Base-by-base conservation (phyloP, 64 coral and sea anemone species). In the Acropora yongei region DNA sequence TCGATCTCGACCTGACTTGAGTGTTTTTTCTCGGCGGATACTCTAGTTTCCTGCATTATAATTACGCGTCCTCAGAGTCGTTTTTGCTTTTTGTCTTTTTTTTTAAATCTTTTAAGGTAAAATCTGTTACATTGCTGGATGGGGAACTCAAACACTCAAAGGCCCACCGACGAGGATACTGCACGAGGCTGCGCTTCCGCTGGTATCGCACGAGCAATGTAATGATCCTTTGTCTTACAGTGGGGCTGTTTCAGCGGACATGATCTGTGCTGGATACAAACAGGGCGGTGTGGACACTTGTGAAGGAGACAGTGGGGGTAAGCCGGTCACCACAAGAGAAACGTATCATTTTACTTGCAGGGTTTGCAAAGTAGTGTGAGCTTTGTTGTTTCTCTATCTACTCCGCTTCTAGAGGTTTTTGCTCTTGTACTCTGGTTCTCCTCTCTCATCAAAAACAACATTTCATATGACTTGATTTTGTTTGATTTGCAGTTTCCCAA, bases 221-320 rank as follows among this genome's bases (percentile, higher is more conserved):
- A 99, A 99, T 47, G 93, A 51, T 3, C 83, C 86, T 13, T 30
- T 85, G 65, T 99, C 94, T 45, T 99, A 99, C 78, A 88, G 88
- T 63, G 97, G 97, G 30, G 88, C 94, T 17, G 94, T 99, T 63
- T 42, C 88, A 16, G 80, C 74, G 6, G 89, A 93, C 65, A 89
- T 99, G 97, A 76, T 99, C 46, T 99, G 97, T 92, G 97, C 97
- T 12, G 97, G 97, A 3, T 99, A 83, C 80, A 71, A 94, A 42
- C 74, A 83, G 30, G 97, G 97, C 58, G 97, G 97, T 65, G 93
- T 91, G 66, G 97, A 99, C 68, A 96, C 97, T 60, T 99, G 97
- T 80, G 83, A 85, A 69, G 94, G 97, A 89, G 97, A 99, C 82
- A 96, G 97, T 86, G 97, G 97, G 53, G 97, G 97, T 99, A 92